Evolutionary conservation across 2,113 vertebrate genomes (phyloP).

Genomic region (Leucopsar rothschildi): DNA sequence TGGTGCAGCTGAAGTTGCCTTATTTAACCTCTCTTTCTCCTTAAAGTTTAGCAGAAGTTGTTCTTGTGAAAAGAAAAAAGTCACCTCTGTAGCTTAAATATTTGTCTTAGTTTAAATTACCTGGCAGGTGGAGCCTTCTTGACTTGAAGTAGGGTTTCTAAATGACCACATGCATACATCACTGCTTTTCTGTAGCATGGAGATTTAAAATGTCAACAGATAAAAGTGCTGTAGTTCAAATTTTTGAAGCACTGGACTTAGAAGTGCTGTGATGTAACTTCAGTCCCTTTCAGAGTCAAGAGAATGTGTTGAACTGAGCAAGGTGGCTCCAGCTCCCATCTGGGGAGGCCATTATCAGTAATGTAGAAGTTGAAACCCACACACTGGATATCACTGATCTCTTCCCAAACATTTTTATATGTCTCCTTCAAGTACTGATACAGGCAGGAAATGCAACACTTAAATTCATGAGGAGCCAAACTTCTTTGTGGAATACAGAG

Average conservation of each 20-base stretch:
- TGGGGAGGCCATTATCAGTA: neutral
- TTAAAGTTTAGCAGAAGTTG: neutral
- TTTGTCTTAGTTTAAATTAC: neutral
- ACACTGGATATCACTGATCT: neutral
- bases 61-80: neutral
- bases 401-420: neutral
- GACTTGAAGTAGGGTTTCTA: neutral
- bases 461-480: neutral
- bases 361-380: neutral
- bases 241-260: neutral
- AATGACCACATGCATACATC: neutral
- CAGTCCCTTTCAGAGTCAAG: neutral
- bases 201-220: neutral
- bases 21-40: neutral
- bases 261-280: neutral
- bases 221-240: neutral
- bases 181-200: neutral
- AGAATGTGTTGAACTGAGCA: neutral
- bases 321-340: neutral
- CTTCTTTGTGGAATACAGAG: neutral
- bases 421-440: neutral
- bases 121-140: neutral
- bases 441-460: neutral
- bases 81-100: neutral
- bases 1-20: neutral